Evolutionary conservation across 2,888 invertebrate species (phyloP), one percentile per base, ranked within the genome.

Genomic region (Andrena marginata): DNA sequence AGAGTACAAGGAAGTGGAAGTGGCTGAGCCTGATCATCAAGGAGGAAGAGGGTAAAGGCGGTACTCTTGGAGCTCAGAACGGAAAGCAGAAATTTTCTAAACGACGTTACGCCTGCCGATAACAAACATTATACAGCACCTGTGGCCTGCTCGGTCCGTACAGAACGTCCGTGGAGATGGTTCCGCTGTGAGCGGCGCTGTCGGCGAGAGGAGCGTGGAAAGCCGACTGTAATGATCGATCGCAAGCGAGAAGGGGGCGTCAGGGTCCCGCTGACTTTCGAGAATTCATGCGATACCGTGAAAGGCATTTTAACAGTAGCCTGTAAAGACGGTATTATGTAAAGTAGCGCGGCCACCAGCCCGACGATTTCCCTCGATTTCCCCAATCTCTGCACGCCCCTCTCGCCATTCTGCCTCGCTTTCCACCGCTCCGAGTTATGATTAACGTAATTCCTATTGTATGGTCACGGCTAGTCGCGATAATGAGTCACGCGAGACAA

Each of bases 241-340:
- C 72, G 13, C 2, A 48, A 35, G 71, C 60, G 71, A 67, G 72
- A 82, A 77, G 75, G 67, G 13, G 77, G 75, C 77, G 82, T 79
- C 62, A 70, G 76, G 70, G 56, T 72, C 56, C 54, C 63, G 35
- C 29, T 1, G 60, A 51, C 74, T 82, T 72, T 78, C 54, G 69
- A 69, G 42, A 26, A 65, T 67, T 31, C 16, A 54, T 26, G 35
- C 54, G 60, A 35, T 51, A 80, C 60, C 68, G 70, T 69, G 59
- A 48, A 73, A 68, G 63, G 62, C 10, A 84, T 80, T 89, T 77
- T 77, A 83, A 80, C 77, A 77, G 82, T 80, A 86, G 88, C 87
- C 81, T 87, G 73, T 80, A 80, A 80, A 82, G 78, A 75, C 77
- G 67, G 70, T 84, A 90, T 90, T 90, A 90, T 87, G 86, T 77